A percentile compares a stretch with the other conserved stretches of the same genome.
Conservation (phyloP, 1,140 invertebrate species). For the Atta cephalotes region DNA sequence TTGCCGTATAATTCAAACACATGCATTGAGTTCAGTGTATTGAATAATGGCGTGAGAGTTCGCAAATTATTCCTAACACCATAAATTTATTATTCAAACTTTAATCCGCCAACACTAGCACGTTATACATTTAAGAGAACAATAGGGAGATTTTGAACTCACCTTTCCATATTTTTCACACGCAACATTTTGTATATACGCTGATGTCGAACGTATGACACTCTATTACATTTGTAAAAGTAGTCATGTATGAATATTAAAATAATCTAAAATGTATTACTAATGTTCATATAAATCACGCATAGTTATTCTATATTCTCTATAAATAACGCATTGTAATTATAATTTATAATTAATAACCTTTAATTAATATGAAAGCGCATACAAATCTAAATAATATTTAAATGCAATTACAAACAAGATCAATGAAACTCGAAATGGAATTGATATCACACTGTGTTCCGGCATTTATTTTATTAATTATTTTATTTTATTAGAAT, state of each 20-base stretch:
- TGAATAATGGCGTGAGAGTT: constrained; percentile 4
- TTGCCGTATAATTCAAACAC: neutral
- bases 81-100: constrained; percentile 55
- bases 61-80: constrained; percentile 24
- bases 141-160: neutral
- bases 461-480: neutral
- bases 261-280: neutral
- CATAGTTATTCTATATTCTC: constrained; percentile 14
- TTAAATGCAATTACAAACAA: constrained; percentile 24
- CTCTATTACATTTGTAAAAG: constrained; percentile 23
- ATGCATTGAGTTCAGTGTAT: neutral
- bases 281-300: neutral
- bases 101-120: constrained; percentile 1
- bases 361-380: constrained; percentile 41
- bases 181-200: neutral
- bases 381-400: constrained; percentile 28
- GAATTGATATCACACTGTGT: neutral
- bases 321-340: constrained; percentile 37
- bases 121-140: constrained; percentile 13
- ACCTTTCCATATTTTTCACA: neutral
- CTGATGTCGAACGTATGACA: neutral
- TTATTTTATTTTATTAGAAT: neutral
- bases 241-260: constrained; percentile 18
- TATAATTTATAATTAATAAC: constrained; percentile 49
- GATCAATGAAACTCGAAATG: constrained; percentile 24